Percentiles rank a stretch among this genome's conserved stretches.
Evolutionary conservation across 2,888 invertebrate genomes (phyloP).

Genomic region (Tetropium fuscum): DNA sequence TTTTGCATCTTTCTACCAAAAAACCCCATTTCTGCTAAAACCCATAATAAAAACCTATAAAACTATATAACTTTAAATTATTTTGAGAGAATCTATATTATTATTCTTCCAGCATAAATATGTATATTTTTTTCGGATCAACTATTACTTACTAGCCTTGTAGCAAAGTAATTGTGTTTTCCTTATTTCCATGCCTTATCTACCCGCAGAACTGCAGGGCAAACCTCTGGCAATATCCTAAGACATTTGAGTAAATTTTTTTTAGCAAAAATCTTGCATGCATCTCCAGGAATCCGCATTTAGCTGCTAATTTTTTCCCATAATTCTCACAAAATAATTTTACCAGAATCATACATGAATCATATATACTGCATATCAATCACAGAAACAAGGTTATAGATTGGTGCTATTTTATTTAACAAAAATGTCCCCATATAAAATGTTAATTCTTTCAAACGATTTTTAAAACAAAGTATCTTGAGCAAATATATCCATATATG

Average conservation of each 20-base stretch:
- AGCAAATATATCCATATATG: too few relatives aligned
- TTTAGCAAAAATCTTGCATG: slow-evolving; percentile 18
- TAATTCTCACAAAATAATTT: slow-evolving; percentile 9
- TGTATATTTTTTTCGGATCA: not conserved
- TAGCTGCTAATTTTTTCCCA: not conserved
- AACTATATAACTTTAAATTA: not conserved
- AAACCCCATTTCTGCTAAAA: slow-evolving; percentile 14
- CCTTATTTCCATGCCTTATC: too few relatives aligned
- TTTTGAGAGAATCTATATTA: slow-evolving; percentile 11
- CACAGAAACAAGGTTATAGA: not conserved
- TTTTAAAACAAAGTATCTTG: too few relatives aligned
- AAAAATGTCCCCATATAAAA: not conserved
- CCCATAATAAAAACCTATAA: not conserved
- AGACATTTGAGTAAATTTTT: not conserved
- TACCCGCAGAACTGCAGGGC: not conserved
- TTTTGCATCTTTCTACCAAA: too few relatives aligned
- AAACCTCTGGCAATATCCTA: not conserved
- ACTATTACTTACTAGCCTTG: too few relatives aligned
- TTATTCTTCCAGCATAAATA: not conserved
- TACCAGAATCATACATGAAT: not conserved
- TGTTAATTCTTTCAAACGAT: too few relatives aligned
- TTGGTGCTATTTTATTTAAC: too few relatives aligned
- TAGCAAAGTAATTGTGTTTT: too few relatives aligned
- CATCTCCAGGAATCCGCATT: not conserved
- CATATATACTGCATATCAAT: not conserved